phyloP scores from a whole-genome alignment of 2,113 vertebrate genomes.

The Beaufortia kweichowensis region DNA sequence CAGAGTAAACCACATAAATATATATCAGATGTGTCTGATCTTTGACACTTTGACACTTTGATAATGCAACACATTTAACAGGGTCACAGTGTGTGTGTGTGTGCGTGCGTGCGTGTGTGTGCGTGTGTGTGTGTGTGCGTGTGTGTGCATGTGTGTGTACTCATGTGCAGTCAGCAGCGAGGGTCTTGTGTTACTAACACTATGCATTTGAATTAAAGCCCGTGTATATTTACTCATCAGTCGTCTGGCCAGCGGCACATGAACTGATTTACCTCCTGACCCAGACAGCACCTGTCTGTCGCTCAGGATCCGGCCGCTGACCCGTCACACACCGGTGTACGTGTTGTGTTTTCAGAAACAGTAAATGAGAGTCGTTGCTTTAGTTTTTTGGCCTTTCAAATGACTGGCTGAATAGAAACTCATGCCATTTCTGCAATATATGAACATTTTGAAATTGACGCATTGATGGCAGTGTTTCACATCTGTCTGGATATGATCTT shows the following conservation, averaged over 20 bases:
- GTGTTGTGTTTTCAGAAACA: background rate
- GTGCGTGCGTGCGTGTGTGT: constrained; percentile 25
- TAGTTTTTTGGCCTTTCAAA: background rate
- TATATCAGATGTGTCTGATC: too few relatives aligned
- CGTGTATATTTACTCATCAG: constrained; percentile 61
- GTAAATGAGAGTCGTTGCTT: background rate
- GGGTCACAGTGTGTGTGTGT: constrained; percentile 28
- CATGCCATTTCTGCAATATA: background rate
- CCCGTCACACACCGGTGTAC: constrained; percentile 13
- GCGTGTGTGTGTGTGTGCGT: constrained; percentile 30
- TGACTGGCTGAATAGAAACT: background rate
- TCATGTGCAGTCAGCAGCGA: background rate
- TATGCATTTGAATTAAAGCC: constrained; percentile 14
- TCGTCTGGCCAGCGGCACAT: constrained; percentile 56
- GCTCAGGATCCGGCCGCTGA: constrained; percentile 69
- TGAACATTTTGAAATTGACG: background rate
- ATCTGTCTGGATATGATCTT: constrained; percentile 4
- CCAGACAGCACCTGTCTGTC: constrained; percentile 77
- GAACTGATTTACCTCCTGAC: constrained; percentile 72
- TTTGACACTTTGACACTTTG: too few relatives aligned
- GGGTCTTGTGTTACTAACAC: constrained; percentile 20
- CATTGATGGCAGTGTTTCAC: background rate
- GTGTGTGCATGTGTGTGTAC: too few relatives aligned
- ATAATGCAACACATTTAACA: too few relatives aligned
- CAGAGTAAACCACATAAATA: too few relatives aligned